phyloP scores from a whole-genome alignment of 1,140 invertebrate species.

The Rhyzopertha dominica region DNA sequence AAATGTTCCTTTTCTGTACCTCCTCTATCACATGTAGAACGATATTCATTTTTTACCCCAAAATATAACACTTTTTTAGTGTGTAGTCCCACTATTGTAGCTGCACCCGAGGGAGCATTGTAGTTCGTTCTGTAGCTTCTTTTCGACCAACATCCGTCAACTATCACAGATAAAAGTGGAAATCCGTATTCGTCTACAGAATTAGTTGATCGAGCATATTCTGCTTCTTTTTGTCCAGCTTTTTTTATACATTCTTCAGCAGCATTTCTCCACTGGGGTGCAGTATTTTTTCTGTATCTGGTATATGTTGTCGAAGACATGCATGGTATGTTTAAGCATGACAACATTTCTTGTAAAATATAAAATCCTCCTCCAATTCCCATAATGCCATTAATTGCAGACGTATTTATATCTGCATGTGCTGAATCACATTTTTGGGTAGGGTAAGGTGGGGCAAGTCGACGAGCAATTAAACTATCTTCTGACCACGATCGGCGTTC shows the following conservation, averaged over 20 bases:
- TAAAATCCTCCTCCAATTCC: neutral
- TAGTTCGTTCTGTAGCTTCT: slow-evolving; percentile 30
- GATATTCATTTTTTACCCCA: slow-evolving; percentile 22
- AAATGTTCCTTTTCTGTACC: slow-evolving; percentile 33
- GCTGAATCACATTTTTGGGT: too few species aligned
- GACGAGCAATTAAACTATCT: too few species aligned
- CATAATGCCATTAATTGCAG: neutral
- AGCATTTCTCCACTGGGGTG: neutral
- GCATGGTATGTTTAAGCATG: slow-evolving; percentile 1
- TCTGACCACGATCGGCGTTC: too few species aligned
- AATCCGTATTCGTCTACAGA: neutral
- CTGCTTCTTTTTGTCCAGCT: neutral
- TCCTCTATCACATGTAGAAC: slow-evolving; percentile 26
- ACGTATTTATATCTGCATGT: slow-evolving; percentile 3
- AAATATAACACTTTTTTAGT: slow-evolving; percentile 19
- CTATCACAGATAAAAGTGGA: slow-evolving; percentile 30
- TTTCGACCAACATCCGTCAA: slow-evolving; percentile 35
- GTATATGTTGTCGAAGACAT: neutral
- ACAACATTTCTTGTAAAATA: slow-evolving; percentile 1
- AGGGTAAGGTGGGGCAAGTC: too few species aligned
- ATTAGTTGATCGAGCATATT: slow-evolving; percentile 1
- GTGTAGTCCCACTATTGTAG: slow-evolving; percentile 17
- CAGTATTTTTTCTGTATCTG: neutral
- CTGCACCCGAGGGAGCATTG: slow-evolving; percentile 33
- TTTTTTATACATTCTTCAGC: neutral